Conservation (phyloP, 2,113 vertebrate species). For the Spizaetus ornatus region DNA sequence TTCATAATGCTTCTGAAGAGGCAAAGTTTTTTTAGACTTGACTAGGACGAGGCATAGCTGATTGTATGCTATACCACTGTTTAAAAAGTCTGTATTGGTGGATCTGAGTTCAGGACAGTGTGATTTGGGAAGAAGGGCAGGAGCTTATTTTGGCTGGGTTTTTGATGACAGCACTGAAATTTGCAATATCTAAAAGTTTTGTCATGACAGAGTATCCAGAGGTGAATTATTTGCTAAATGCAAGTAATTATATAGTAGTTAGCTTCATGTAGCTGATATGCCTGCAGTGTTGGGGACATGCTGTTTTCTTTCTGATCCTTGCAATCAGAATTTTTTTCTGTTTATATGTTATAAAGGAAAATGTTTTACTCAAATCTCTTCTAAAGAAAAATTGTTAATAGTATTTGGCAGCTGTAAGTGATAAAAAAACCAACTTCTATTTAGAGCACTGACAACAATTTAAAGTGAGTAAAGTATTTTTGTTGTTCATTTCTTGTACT, state of each 20-base stretch:
- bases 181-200: not conserved
- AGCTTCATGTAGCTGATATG: not conserved
- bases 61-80: not conserved
- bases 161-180: not conserved
- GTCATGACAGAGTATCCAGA: not conserved
- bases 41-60: not conserved
- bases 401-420: not conserved
- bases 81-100: not conserved
- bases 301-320: not conserved
- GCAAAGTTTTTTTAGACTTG: not conserved
- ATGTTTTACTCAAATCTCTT: not conserved
- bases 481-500: not conserved
- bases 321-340: not conserved
- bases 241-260: not conserved
- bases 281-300: not conserved
- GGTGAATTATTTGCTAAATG: not conserved
- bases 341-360: not conserved
- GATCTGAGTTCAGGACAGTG: not conserved
- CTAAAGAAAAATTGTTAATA: not conserved
- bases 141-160: not conserved
- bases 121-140: not conserved
- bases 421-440: not conserved
- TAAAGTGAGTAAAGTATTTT: not conserved
- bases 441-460: not conserved
- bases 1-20: not conserved